Conservation (phyloP, 2,113 vertebrate species). For the Helogale parvula region DNA sequence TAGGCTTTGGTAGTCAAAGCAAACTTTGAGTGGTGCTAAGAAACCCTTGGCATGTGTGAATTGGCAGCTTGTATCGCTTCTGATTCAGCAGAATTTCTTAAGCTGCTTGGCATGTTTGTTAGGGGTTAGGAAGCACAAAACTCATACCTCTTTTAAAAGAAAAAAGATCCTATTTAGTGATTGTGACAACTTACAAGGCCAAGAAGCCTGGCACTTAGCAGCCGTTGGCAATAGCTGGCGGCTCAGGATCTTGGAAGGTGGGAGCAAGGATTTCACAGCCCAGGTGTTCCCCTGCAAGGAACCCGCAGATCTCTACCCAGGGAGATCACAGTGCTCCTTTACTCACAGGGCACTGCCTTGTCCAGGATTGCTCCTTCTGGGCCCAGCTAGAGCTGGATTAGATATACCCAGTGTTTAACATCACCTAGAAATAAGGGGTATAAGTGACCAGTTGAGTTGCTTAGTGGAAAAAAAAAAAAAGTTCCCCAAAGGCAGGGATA, state of each 20-base stretch:
- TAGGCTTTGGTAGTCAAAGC: conserved; percentile 61
- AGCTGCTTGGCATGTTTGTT: conserved; percentile 41
- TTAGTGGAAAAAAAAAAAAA: neutral
- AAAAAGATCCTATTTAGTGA: neutral
- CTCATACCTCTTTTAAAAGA: conserved; percentile 22
- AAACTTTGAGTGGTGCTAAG: conserved; percentile 67
- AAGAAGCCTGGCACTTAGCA: neutral
- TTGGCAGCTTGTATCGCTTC: neutral
- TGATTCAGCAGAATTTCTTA: conserved; percentile 65
- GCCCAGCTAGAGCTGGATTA: neutral
- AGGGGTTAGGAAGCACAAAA: conserved; percentile 41
- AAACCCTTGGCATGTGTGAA: conserved; percentile 8
- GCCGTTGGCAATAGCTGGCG: neutral
- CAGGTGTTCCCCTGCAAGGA: neutral
- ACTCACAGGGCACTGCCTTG: neutral
- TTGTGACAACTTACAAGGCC: neutral
- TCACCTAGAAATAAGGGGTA: neutral
- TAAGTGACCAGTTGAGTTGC: neutral
- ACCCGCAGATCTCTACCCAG: neutral
- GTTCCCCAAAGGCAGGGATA: neutral
- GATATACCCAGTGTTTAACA: neutral
- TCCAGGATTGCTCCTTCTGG: neutral
- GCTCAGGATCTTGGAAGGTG: neutral
- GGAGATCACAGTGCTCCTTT: neutral
- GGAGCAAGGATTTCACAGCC: neutral